Evolutionary conservation across 1,140 invertebrate species (phyloP).

Genomic region (Oscheius sp.): DNA sequence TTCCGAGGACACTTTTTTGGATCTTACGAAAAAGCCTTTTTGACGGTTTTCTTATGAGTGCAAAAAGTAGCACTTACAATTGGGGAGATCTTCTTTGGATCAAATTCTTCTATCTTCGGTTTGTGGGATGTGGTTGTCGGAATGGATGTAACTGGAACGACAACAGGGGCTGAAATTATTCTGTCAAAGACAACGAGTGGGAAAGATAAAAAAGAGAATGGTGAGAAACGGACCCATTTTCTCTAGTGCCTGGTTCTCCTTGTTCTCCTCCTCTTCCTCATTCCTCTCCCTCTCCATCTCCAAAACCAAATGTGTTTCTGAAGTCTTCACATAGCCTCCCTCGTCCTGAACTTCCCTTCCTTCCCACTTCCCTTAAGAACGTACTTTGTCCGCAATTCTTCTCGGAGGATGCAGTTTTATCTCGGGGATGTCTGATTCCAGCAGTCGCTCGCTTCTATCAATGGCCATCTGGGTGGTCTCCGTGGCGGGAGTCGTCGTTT

Average conservation of each 20-base stretch:
- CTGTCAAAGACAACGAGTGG: too few species aligned
- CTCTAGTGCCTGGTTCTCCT: too few species aligned
- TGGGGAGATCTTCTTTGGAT: background rate
- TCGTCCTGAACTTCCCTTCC: background rate
- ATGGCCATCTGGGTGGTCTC: background rate
- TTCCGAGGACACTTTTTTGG: too few species aligned
- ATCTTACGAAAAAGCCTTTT: too few species aligned
- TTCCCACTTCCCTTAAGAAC: background rate
- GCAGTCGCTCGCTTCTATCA: background rate
- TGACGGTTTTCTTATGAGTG: too few species aligned
- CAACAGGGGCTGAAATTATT: too few species aligned
- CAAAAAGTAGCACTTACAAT: constrained; percentile 1
- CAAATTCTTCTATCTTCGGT: background rate
- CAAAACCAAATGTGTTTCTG: constrained; percentile 1
- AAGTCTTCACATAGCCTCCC: background rate
- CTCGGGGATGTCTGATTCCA: background rate
- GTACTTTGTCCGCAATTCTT: background rate
- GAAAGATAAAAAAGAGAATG: too few species aligned
- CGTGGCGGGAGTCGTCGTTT: background rate
- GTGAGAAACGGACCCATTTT: too few species aligned
- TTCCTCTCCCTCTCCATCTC: background rate
- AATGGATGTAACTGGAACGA: too few species aligned
- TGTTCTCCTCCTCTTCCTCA: background rate
- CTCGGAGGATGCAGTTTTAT: background rate
- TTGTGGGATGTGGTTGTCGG: background rate